Evolutionary conservation across 2,797 vertebrate genomes (phyloP), one percentile per base, ranked within the genome.

Genomic region (Podarcis lilfordi): DNA sequence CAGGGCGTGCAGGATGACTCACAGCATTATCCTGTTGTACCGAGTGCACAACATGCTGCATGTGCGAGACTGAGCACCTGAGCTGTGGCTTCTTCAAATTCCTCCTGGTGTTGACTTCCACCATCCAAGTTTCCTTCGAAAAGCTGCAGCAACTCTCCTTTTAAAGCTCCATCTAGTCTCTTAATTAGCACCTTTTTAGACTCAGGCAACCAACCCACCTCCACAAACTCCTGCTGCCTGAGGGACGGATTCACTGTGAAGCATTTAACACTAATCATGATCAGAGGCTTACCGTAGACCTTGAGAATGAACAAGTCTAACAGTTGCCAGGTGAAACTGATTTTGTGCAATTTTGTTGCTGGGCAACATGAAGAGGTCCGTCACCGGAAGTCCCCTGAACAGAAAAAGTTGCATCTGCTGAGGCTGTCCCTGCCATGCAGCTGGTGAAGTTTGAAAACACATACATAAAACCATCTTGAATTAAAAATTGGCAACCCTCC

Each of bases 1-100:
- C 83, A 89, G 94, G 96, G 94, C 72, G 96, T 35, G 85, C 94
- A 93, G 95, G 17, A 75, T 96, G 96, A 97, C 83, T 97, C 97
- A 97, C n/a, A 2, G 86, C 92, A 94, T 95, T 77, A 84, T 92
- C 94, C 40, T 86, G 92, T 84, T 2, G 29, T 7, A 91, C 86
- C 35, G 0, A 82, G 4, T 61, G 85, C 80, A 79, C 43, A 76
- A 43, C 71, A 80, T 76, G 78, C 19, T 78, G 64, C 37, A 78
- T 11, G 80, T 29, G 72, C 85, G 61, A 93, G 87, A 4, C 87
- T 78, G 55, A 68, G 86, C 23, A 3, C 10, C 15, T 13, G 61
- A 8, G 69, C 0, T 23, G 86, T 82, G 29, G 91, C 82, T 80
- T 1, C 0, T 23, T 87, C 61, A 3, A 1, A 80, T 0, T 74